A percentile compares a stretch with the other conserved stretches of the same genome.
Conservation (phyloP, 2,113 vertebrate genomes). For the Scytalopus superciliaris region DNA sequence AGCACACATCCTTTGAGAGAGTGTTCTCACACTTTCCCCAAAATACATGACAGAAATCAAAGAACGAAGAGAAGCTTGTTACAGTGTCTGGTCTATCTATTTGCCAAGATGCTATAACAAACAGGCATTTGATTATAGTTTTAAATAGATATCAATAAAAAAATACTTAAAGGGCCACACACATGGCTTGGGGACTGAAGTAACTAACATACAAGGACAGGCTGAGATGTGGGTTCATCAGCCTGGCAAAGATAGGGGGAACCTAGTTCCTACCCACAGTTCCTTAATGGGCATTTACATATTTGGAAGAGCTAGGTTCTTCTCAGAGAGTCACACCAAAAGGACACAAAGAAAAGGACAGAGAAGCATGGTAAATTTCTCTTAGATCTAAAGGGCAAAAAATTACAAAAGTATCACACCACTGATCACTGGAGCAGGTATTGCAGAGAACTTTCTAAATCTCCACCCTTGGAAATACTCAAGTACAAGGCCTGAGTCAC, state of each 20-base stretch:
- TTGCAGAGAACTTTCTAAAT: not conserved
- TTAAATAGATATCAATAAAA: not conserved
- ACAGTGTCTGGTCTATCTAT: not conserved
- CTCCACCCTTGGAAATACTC: not conserved
- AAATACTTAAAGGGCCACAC: not conserved
- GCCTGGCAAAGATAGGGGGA: not conserved
- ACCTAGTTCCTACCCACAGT: not conserved
- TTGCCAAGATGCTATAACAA: not conserved
- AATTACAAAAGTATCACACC: not conserved
- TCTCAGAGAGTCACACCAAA: not conserved
- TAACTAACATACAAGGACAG: not conserved
- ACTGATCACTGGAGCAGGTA: not conserved
- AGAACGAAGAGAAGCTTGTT: not conserved
- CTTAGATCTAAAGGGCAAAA: not conserved
- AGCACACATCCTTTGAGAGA: not conserved
- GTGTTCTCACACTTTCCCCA: conserved; percentile 7
- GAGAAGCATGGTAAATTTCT: not conserved
- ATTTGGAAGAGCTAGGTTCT: not conserved
- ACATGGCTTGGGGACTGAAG: not conserved
- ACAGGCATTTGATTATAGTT: not conserved
- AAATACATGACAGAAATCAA: conserved; percentile 5
- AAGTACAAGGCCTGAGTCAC: not conserved
- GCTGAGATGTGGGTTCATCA: not conserved
- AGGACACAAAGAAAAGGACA: not conserved
- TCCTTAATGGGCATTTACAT: not conserved